Conservation (phyloP, 2,888 invertebrate genomes). For the Tenthredo distinguenda region DNA sequence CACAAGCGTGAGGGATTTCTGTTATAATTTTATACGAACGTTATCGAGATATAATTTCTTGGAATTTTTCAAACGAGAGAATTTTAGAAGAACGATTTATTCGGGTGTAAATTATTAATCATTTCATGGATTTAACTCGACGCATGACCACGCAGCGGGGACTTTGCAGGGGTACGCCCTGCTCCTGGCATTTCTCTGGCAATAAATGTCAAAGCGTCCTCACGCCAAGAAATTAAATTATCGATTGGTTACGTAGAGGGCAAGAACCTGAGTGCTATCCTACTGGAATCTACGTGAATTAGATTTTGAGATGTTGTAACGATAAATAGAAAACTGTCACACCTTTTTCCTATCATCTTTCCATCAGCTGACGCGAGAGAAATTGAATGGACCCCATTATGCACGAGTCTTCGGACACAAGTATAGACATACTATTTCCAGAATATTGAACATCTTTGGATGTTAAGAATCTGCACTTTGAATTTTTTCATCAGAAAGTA, state of each 20-base stretch:
- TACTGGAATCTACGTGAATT: not conserved
- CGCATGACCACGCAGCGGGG: not conserved
- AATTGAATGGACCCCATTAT: not conserved
- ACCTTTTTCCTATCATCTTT: not conserved
- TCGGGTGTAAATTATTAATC: not conserved
- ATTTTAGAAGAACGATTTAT: not conserved
- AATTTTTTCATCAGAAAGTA: not conserved
- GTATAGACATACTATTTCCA: not conserved
- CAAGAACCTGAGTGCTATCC: constrained; percentile 7
- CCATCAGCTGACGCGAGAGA: not conserved
- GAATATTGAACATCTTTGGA: not conserved
- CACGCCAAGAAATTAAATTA: constrained; percentile 60
- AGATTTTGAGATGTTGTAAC: not conserved
- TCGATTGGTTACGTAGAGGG: constrained; percentile 53
- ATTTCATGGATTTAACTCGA: not conserved
- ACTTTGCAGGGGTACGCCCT: not conserved
- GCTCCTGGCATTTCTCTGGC: constrained; percentile 41
- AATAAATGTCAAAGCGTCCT: constrained; percentile 45
- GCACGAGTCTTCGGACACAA: not conserved
- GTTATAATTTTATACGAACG: not conserved
- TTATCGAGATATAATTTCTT: not conserved
- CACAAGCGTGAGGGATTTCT: not conserved
- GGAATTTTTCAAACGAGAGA: not conserved
- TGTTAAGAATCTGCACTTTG: not conserved
- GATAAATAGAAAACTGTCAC: not conserved